Evolutionary conservation across 2,113 vertebrate genomes (phyloP).

Genomic region (Nansenia antarctica): DNA sequence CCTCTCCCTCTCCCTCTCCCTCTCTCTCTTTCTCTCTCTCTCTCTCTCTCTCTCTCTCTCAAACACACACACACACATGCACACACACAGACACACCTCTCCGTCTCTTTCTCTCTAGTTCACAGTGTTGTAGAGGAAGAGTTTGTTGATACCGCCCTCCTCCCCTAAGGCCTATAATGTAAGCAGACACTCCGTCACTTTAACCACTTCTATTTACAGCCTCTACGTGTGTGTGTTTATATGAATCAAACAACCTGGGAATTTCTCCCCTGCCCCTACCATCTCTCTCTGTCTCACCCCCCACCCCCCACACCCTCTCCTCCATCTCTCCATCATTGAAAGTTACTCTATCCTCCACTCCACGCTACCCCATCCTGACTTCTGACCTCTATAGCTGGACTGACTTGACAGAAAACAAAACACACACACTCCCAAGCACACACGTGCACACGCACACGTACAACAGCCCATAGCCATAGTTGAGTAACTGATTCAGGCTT

Average conservation of each 20-base stretch:
- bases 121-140: slow-evolving; percentile 2
- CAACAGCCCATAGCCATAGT: background rate
- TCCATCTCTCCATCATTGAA: too few species aligned
- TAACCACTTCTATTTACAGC: background rate
- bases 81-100: background rate
- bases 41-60: background rate
- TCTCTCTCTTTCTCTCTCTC: slow-evolving; percentile 8
- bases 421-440: too few species aligned
- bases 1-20: background rate
- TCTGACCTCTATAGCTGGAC: too few species aligned
- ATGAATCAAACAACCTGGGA: background rate
- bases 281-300: background rate
- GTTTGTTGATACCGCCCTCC: slow-evolving; percentile 27
- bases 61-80: background rate
- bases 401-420: background rate
- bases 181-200: slow-evolving; percentile 8
- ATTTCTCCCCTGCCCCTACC: background rate
- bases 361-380: too few species aligned
- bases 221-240: background rate
- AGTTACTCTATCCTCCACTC: too few species aligned
- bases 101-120: background rate
- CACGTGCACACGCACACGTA: too few species aligned
- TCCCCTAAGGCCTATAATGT: slow-evolving; percentile 7
- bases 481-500: background rate
- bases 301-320: background rate